Evolutionary conservation across 2,888 invertebrate species (phyloP), one percentile per base, ranked within the genome.

Genomic region (Cryptus viduatorius): DNA sequence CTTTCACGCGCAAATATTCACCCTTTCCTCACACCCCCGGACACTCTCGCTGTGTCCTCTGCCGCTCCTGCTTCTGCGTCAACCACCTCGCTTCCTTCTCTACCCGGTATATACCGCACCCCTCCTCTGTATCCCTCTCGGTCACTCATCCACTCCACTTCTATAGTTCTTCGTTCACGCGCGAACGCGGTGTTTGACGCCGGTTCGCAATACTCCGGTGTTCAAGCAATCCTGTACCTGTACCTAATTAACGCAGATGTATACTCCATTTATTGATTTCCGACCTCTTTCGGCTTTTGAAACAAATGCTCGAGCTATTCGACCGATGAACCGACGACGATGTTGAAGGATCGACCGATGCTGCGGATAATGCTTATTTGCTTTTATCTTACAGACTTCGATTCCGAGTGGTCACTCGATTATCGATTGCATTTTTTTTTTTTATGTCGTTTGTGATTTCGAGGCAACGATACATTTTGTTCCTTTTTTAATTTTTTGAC

Each of bases 1-100:
- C 95, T 95, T 95, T 95, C 94, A 94, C 94, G 94, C 94, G 94
- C 94, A 95, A 95, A 94, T 94, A 94, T 93, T 93, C 92, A 92
- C 86, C 90, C 90, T 92, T 94, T 94, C 92, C 81, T 76, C 72
- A 69, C 85, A 82, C 84, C 61, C 83, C 42, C 14, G 12, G 31
- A 37, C 37, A 37, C 29, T 61, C n/a, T 37, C 14, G 29, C 37
- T 46, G 31, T 37, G 7, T 59, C 59, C 4, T 31, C 14, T 56
- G 42, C 65, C 42, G 50, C 31, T 64, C 12, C 14, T 29, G 67
- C 59, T 50, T 68, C 37, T 37, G 67, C 67, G 37, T 56, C 19
- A 14, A 46, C 72, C 68, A 81, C 56, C 69, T 81, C 44, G 56
- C 44, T 82, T 75, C 80, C 77, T 82, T 79, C 81, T 7, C 69